Evolutionary conservation across 2,888 invertebrate species (phyloP), one percentile per base, ranked within the genome.

Genomic region (Pyralis farinalis): DNA sequence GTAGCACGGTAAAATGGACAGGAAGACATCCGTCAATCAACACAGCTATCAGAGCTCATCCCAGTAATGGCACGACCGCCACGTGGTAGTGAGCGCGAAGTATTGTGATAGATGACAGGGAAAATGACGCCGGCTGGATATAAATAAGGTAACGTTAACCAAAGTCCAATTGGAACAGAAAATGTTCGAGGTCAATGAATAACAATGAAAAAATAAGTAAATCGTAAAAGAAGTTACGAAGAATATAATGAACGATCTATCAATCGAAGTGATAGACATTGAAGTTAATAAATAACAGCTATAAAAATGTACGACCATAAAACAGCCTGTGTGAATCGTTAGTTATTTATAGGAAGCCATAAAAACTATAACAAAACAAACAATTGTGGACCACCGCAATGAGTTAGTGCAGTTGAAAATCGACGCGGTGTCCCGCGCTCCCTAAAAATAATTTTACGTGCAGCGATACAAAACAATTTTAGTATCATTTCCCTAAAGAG

Each of bases 371-470:
- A 62, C 69, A 72, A 70, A 80, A 76, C 76, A 79, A 76, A 77
- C 67, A 71, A 63, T 53, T 66, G 62, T 73, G 16, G 87, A 85
- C 86, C 86, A 87, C 84, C 87, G 77, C 86, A 79, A 64, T 71
- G 77, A 60, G 63, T 55, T 53, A 46, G 49, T 61, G 62, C 65
- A 63, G 55, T 61, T 51, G 55, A 65, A 68, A 59, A 71, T 57
- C 83, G 49, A 70, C 69, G 85, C 77, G 85, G 75, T 82, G 86
- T 71, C 73, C 67, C 65, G 55, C 44, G 44, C 42, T 40, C 49
- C 63, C 71, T 72, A 71, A 71, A 83, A 80, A 79, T 82, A 82
- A 64, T 58, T 49, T 50, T 33, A 50, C 39, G 42, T 38, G 41
- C 27, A 37, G n/a, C 39, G 38, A 43, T 32, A 34, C 33, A 29